phyloP scores from a whole-genome alignment of 2,797 vertebrate genomes.

The Semotilus atromaculatus region DNA sequence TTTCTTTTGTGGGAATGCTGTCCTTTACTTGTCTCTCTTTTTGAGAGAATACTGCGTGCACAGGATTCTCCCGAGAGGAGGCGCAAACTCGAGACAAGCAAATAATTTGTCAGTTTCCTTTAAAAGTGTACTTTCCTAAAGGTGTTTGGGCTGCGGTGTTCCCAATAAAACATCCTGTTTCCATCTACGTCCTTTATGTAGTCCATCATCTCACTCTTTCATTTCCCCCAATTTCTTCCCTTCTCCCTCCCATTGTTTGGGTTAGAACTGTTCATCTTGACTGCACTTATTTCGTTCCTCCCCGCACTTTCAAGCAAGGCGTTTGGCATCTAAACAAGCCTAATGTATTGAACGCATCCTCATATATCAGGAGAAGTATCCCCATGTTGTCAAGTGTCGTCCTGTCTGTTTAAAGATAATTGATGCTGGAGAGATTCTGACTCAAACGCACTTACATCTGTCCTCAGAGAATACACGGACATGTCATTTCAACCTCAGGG shows the following conservation, averaged over 20 bases:
- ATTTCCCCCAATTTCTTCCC: conserved; percentile 32
- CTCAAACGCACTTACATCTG: conserved; percentile 1
- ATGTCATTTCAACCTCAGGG: conserved; percentile 32
- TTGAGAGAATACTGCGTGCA: neutral
- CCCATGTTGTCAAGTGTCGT: neutral
- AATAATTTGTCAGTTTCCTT: conserved; percentile 15
- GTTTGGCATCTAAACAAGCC: neutral
- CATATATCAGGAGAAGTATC: conserved; percentile 12
- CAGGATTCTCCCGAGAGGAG: neutral
- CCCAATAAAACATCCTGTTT: conserved; percentile 19
- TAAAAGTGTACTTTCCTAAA: neutral
- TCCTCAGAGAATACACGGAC: conserved; percentile 36
- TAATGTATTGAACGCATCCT: conserved; percentile 14
- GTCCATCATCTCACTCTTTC: conserved; percentile 23
- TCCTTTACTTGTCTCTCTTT: conserved; percentile 10
- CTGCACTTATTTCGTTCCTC: neutral
- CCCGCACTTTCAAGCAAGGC: neutral
- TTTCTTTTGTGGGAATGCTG: conserved; percentile 14
- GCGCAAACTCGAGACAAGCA: conserved; percentile 4
- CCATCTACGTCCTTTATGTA: conserved; percentile 5
- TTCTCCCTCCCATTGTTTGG: conserved; percentile 4
- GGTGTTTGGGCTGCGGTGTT: neutral
- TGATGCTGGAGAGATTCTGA: conserved; percentile 11
- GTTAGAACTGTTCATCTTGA: neutral
- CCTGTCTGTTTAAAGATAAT: conserved; percentile 26